These are phyloP conservation scores for Eudemis profundana DNA, from an alignment of 2,888 invertebrate species.

Conservation along the genomic window DNA sequence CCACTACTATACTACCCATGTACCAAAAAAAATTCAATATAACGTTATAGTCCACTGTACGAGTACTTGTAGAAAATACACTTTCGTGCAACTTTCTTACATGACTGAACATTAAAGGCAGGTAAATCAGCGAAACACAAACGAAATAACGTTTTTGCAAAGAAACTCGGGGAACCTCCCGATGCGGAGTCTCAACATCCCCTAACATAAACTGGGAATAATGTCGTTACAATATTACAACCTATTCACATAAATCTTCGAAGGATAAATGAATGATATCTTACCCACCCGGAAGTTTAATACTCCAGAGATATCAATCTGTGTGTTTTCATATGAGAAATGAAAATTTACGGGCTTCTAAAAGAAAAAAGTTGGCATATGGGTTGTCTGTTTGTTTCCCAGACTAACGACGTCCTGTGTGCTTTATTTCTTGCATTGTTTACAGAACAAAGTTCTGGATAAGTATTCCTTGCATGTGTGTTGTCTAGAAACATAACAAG, in stretches of 20 bases:
- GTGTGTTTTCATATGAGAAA: constrained; percentile 50
- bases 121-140: not conserved
- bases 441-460: constrained; percentile 6
- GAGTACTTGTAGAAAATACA: not conserved
- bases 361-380: constrained; percentile 26
- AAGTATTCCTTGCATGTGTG: not conserved
- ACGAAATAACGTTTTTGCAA: constrained; percentile 4
- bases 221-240: constrained; percentile 29
- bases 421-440: constrained; percentile 14
- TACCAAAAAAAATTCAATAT: too few relatives aligned
- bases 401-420: constrained; percentile 12
- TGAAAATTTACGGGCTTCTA: constrained; percentile 48
- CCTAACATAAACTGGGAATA: constrained; percentile 31
- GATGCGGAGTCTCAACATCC: constrained; percentile 25
- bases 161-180: constrained; percentile 4
- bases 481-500: not conserved
- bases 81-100: too few relatives aligned
- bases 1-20: too few relatives aligned
- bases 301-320: constrained; percentile 47
- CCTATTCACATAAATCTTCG: constrained; percentile 37
- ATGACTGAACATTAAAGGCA: not conserved
- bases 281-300: constrained; percentile 44
- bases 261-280: constrained; percentile 40
- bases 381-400: constrained; percentile 48
- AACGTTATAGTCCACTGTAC: not conserved